A percentile compares a stretch with the other conserved stretches of the same genome.
phyloP scores from a whole-genome alignment of 2,797 vertebrate genomes.

The Amblyraja radiata region DNA sequence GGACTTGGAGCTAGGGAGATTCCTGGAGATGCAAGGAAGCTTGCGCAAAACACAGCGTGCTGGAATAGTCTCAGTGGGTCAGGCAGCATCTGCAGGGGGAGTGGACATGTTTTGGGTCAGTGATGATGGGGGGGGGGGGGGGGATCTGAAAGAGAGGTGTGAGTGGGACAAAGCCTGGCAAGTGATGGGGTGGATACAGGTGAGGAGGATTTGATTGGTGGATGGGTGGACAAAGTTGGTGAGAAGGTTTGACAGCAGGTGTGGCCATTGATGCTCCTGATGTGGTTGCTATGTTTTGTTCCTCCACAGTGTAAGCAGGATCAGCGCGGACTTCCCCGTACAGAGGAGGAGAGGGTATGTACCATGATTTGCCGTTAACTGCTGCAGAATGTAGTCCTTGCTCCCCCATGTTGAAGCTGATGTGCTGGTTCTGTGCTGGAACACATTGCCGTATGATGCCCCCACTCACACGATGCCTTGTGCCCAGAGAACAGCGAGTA shows the following conservation, averaged over 20 bases:
- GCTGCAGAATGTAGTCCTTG: neutral
- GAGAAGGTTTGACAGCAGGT: neutral
- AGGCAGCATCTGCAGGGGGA: no score
- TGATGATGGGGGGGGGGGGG: no score
- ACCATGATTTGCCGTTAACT: neutral
- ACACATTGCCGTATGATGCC: neutral
- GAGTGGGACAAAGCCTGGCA: no score
- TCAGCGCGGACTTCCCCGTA: neutral
- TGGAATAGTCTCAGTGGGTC: no score
- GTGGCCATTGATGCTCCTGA: neutral
- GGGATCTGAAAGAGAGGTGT: no score
- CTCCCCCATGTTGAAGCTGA: neutral
- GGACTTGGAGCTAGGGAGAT: neutral
- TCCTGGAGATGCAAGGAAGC: neutral
- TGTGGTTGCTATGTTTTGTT: neutral
- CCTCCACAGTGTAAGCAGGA: conserved; percentile 28
- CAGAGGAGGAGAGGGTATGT: neutral
- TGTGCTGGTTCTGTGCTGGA: neutral
- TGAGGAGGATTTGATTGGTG: no score
- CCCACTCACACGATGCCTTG: no score
- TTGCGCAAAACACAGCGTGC: no score
- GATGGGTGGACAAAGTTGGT: no score
- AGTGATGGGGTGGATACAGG: no score
- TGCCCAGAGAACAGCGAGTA: neutral
- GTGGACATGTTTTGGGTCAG: no score